Percentiles rank a stretch among this genome's conserved stretches.
Evolutionary conservation across 2,797 vertebrate species (phyloP).

Genomic region (Amphiprion clarkii): DNA sequence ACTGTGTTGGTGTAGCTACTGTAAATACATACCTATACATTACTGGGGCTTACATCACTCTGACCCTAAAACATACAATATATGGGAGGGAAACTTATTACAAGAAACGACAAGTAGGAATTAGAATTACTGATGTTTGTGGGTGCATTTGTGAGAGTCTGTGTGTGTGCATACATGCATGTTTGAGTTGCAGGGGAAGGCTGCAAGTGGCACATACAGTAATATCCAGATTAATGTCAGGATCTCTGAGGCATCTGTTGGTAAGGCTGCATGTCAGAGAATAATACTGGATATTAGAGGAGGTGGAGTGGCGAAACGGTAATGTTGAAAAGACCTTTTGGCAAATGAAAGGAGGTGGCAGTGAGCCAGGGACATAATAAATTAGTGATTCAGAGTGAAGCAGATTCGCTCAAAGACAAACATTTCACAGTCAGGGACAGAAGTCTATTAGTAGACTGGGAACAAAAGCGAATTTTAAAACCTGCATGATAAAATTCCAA

Average conservation of each 20-base stretch:
- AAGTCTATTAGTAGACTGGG: conserved; percentile 2
- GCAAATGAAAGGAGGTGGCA: conserved; percentile 18
- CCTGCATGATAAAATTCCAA: conserved; percentile 61
- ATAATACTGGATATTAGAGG: conserved; percentile 36
- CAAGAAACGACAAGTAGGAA: conserved; percentile 5
- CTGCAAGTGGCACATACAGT: conserved; percentile 18
- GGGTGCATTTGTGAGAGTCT: not conserved
- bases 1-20: not conserved
- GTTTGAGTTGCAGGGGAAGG: conserved; percentile 2
- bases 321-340: conserved; percentile 17
- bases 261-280: conserved; percentile 15
- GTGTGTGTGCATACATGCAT: conserved; percentile 4
- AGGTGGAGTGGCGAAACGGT: conserved; percentile 28
- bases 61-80: conserved; percentile 2
- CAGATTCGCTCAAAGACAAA: conserved; percentile 50
- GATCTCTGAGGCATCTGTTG: conserved; percentile 37
- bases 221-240: conserved; percentile 48
- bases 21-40: not conserved
- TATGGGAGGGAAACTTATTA: conserved; percentile 2
- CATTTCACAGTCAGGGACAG: conserved; percentile 28
- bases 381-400: conserved; percentile 43
- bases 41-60: not conserved
- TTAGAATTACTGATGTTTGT: not conserved
- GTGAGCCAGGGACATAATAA: conserved; percentile 6
- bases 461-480: conserved; percentile 33